phyloP scores from a whole-genome alignment of 2,113 vertebrate genomes.

The Chaetura pelagica region DNA sequence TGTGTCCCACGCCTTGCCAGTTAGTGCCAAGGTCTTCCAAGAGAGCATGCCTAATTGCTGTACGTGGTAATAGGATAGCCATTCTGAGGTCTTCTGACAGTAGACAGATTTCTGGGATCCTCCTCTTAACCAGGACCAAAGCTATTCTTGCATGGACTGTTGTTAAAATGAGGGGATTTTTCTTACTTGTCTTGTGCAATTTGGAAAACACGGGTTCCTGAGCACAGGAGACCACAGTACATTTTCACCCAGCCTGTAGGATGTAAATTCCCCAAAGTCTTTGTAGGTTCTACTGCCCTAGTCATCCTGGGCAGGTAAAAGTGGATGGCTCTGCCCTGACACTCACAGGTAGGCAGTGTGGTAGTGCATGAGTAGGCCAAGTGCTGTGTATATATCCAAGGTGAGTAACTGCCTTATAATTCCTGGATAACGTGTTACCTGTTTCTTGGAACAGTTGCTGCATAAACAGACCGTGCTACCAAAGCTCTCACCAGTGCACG shows the following conservation, averaged over 20 bases:
- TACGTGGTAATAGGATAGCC: not conserved
- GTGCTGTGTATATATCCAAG: not conserved
- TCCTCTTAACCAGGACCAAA: not conserved
- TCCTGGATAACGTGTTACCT: not conserved
- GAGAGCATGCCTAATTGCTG: not conserved
- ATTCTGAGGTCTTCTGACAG: not conserved
- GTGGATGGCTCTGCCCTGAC: not conserved
- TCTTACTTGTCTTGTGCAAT: not conserved
- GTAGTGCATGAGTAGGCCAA: not conserved
- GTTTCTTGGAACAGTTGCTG: not conserved
- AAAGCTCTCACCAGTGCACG: not conserved
- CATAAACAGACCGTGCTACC: not conserved
- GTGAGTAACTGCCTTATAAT: not conserved
- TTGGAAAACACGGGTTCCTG: not conserved
- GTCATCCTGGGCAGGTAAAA: not conserved
- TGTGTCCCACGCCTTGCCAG: fast-evolving
- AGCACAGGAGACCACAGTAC: fast-evolving
- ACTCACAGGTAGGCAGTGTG: not conserved
- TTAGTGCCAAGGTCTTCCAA: not conserved
- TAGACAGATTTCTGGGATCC: not conserved
- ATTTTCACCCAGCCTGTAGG: not conserved
- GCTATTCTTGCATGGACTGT: not conserved
- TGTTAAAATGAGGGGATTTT: not conserved
- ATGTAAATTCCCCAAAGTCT: not conserved
- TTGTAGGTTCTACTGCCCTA: not conserved